These are phyloP conservation scores for Nothocercus julius DNA, from an alignment of 2,113 vertebrate genomes.

Conservation along the genomic window DNA sequence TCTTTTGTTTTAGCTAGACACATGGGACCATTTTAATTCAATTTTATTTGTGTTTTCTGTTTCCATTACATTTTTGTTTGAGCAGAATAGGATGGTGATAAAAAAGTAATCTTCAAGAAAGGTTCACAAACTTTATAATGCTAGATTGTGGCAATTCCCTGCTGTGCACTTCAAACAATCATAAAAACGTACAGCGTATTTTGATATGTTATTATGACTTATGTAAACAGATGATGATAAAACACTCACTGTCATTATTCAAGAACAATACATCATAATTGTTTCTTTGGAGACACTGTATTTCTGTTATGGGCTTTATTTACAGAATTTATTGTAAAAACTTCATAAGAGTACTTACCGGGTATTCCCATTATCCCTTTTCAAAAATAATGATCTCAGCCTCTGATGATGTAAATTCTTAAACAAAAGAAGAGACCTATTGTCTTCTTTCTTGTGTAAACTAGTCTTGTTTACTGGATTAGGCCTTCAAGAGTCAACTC, in stretches of 20 bases:
- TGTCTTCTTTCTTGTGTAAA: slow-evolving; percentile 27
- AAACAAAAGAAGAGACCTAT: slow-evolving; percentile 20
- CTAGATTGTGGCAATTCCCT: slow-evolving; percentile 1
- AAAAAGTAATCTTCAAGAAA: slow-evolving; percentile 21
- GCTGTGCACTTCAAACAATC: slow-evolving; percentile 5
- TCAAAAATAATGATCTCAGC: slow-evolving; percentile 46
- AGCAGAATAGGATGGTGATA: slow-evolving; percentile 32
- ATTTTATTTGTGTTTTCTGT: slow-evolving; percentile 57
- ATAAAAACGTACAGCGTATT: background rate
- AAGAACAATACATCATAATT: background rate
- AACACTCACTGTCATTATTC: slow-evolving; percentile 2
- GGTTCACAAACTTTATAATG: slow-evolving; percentile 33
- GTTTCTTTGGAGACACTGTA: slow-evolving; percentile 15
- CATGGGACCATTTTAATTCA: slow-evolving; percentile 31
- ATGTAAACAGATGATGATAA: slow-evolving; percentile 37
- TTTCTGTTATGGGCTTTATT: slow-evolving; percentile 18
- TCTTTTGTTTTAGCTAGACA: slow-evolving; percentile 48
- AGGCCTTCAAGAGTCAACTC: background rate
- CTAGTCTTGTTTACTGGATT: background rate
- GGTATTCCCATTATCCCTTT: slow-evolving; percentile 5
- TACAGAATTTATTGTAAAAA: slow-evolving; percentile 36
- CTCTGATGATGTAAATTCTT: slow-evolving; percentile 29
- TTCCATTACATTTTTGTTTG: slow-evolving; percentile 41
- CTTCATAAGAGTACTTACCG: background rate
- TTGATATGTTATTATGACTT: slow-evolving; percentile 31